phyloP scores from a whole-genome alignment of 35 echinoderm and acorn worm genomes.

The Heliocidaris erythrogramma region DNA sequence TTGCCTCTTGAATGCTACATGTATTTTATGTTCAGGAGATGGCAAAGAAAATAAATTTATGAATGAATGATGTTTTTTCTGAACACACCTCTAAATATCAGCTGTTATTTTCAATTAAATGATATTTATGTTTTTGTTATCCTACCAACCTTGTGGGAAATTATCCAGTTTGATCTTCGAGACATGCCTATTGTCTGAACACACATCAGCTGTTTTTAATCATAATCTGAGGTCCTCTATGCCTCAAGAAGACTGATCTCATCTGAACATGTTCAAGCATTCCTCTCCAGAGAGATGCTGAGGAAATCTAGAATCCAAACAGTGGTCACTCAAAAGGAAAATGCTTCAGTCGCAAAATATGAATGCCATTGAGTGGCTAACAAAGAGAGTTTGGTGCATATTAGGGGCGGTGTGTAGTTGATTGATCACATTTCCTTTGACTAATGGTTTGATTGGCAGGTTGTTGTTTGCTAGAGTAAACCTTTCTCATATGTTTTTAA shows the following conservation, averaged over 20 bases:
- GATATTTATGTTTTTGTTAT: too few species aligned
- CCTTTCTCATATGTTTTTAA: background rate
- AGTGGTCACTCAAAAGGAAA: background rate
- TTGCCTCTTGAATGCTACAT: too few species aligned
- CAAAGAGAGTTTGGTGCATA: background rate
- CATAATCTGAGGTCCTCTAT: background rate
- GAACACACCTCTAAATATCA: too few species aligned
- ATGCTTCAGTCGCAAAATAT: background rate
- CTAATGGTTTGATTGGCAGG: background rate
- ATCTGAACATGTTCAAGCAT: background rate
- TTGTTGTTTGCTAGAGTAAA: background rate
- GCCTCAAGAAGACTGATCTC: background rate
- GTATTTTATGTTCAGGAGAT: too few species aligned
- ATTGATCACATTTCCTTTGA: conserved; percentile 2
- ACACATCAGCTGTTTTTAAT: background rate
- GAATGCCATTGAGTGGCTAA: background rate
- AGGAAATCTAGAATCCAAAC: background rate
- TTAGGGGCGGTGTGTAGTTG: conserved; percentile 6
- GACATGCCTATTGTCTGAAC: background rate
- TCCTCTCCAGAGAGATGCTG: background rate
- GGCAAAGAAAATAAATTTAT: too few species aligned
- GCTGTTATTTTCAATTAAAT: too few species aligned
- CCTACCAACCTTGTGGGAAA: too few species aligned
- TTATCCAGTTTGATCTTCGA: background rate
- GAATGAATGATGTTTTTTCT: too few species aligned